Conservation (phyloP, 2,797 vertebrate genomes). For the Cynodonichthys magdalenae region DNA sequence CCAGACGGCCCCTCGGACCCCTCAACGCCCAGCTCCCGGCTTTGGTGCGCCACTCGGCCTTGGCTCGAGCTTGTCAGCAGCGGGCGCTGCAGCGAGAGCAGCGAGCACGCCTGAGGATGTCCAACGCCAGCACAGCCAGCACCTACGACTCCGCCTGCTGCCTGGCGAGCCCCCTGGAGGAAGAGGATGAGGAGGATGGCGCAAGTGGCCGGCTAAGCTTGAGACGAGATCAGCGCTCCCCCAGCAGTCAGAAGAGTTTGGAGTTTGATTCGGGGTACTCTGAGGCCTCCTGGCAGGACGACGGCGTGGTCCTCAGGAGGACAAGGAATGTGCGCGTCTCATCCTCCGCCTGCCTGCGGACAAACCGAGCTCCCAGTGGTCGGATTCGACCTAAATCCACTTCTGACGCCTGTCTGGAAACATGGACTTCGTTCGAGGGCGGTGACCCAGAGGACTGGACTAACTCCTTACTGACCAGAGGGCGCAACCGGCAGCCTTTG, state of each 20-base stretch:
- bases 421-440: slow-evolving; percentile 86
- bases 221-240: slow-evolving; percentile 71
- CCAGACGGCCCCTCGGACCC: slow-evolving; percentile 58
- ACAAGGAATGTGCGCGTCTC: slow-evolving; percentile 84
- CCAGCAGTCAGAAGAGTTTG: slow-evolving; percentile 87
- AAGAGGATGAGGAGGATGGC: slow-evolving; percentile 68
- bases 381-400: slow-evolving; percentile 85
- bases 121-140: slow-evolving; percentile 85
- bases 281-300: slow-evolving; percentile 91
- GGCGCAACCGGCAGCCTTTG: slow-evolving; percentile 92
- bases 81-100: slow-evolving; percentile 71
- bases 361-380: slow-evolving; percentile 66
- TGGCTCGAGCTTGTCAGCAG: slow-evolving; percentile 74
- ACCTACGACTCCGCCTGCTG: slow-evolving; percentile 91
- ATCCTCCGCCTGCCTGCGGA: slow-evolving; percentile 79
- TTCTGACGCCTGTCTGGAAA: slow-evolving; percentile 90
- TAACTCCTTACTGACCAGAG: slow-evolving; percentile 88
- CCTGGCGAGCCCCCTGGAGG: slow-evolving; percentile 81
- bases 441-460: slow-evolving; percentile 90
- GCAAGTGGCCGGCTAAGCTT: slow-evolving; percentile 66
- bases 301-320: slow-evolving; percentile 79
- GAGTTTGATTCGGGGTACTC: slow-evolving; percentile 96
- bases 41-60: slow-evolving; percentile 58
- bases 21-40: slow-evolving; percentile 52
- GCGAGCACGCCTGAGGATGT: slow-evolving; percentile 72